Evolutionary conservation across 2,113 vertebrate genomes (phyloP).

Genomic region (Paradoxurus hermaphroditus): DNA sequence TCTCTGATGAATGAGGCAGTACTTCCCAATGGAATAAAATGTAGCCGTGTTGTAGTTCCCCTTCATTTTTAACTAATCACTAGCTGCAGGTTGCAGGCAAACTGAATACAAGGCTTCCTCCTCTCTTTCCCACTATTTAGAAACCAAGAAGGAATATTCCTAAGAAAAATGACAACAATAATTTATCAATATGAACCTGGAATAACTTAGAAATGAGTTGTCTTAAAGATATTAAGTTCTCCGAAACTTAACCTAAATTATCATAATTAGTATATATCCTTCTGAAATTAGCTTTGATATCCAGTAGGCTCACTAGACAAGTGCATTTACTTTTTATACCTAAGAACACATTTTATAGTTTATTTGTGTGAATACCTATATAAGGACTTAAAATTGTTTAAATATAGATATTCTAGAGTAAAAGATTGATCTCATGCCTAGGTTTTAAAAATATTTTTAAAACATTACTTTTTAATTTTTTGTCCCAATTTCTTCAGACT

Average conservation of each 20-base stretch:
- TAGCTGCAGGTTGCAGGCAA: not conserved
- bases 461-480: not conserved
- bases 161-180: not conserved
- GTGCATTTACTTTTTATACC: not conserved
- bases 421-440: not conserved
- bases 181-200: not conserved
- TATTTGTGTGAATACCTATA: not conserved
- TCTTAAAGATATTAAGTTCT: not conserved
- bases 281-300: not conserved
- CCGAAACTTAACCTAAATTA: not conserved
- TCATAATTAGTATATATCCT: not conserved
- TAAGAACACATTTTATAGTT: not conserved
- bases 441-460: not conserved
- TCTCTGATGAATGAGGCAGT: not conserved
- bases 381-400: not conserved
- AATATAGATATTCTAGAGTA: not conserved
- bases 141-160: not conserved
- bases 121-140: not conserved
- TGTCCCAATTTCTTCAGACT: not conserved
- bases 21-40: not conserved
- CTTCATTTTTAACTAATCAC: not conserved
- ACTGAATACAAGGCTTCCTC: not conserved
- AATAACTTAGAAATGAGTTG: not conserved
- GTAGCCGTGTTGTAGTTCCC: not conserved
- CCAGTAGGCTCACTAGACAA: not conserved